Conservation (phyloP, 2,797 vertebrate species). For the Acanthornis magna region DNA sequence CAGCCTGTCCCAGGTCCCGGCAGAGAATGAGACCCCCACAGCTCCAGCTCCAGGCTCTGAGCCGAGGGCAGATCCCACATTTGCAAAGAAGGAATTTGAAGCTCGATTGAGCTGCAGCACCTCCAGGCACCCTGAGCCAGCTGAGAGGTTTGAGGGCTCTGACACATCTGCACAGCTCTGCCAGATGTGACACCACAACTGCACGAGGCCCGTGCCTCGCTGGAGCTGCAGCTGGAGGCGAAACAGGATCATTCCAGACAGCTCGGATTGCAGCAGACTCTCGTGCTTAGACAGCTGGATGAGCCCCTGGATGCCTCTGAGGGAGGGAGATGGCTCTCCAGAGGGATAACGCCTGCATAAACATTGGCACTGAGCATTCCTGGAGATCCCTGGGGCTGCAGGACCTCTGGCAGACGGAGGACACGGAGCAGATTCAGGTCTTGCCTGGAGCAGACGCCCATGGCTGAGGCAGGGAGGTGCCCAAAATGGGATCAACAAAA, state of each 20-base stretch:
- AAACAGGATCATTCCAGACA: not conserved
- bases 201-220: not conserved
- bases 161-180: not conserved
- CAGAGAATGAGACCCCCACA: not conserved
- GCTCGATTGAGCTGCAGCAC: not conserved
- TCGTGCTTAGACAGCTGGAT: not conserved
- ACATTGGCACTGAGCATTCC: not conserved
- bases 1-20: not conserved
- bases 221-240: not conserved
- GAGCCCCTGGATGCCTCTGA: not conserved
- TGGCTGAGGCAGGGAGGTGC: not conserved
- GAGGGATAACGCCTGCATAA: not conserved
- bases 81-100: not conserved
- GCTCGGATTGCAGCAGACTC: not conserved
- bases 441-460: not conserved
- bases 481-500: accelerated
- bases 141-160: not conserved
- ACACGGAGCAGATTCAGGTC: not conserved
- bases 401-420: not conserved
- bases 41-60: not conserved
- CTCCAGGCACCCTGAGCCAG: not conserved
- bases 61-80: not conserved
- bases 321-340: not conserved
- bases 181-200: not conserved
- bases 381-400: not conserved